Conservation (phyloP, 2,888 invertebrate species). For the Andrena flavipes region DNA sequence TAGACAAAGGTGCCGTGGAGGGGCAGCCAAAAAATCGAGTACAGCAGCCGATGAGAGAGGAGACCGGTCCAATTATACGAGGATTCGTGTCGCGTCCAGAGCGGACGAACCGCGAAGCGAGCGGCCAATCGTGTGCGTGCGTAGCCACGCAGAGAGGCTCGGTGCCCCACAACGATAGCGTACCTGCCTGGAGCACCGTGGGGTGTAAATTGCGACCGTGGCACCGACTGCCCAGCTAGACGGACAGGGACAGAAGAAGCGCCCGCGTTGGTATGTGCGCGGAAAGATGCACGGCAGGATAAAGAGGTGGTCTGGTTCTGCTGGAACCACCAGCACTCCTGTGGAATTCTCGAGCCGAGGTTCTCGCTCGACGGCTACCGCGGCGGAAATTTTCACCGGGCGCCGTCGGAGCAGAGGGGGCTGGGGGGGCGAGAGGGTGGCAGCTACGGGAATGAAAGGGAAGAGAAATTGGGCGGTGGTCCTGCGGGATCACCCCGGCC, state of each 20-base stretch:
- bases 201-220: conserved; percentile 78
- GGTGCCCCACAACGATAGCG: conserved; percentile 16
- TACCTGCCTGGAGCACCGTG: conserved; percentile 68
- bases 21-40: conserved; percentile 24
- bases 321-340: conserved; percentile 44
- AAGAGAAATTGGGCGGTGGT: conserved; percentile 75
- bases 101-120: background rate
- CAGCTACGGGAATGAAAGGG: conserved; percentile 15
- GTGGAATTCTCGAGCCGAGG: conserved; percentile 37
- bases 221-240: conserved; percentile 66
- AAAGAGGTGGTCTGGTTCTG: conserved; percentile 66
- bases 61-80: conserved; percentile 61
- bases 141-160: background rate
- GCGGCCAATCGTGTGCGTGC: background rate
- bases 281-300: conserved; percentile 62
- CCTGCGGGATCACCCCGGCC: conserved; percentile 19
- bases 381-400: conserved; percentile 23
- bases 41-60: background rate
- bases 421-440: too few species aligned
- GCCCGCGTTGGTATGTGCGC: conserved; percentile 24
- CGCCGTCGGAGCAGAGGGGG: background rate
- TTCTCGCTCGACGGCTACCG: background rate
- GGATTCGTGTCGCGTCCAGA: conserved; percentile 45
- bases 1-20: conserved; percentile 39
- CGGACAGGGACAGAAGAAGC: conserved; percentile 50